A percentile compares a stretch with the other conserved stretches of the same genome.
Evolutionary conservation across 2,797 vertebrate species (phyloP).

Genomic region (Borostomias antarcticus): DNA sequence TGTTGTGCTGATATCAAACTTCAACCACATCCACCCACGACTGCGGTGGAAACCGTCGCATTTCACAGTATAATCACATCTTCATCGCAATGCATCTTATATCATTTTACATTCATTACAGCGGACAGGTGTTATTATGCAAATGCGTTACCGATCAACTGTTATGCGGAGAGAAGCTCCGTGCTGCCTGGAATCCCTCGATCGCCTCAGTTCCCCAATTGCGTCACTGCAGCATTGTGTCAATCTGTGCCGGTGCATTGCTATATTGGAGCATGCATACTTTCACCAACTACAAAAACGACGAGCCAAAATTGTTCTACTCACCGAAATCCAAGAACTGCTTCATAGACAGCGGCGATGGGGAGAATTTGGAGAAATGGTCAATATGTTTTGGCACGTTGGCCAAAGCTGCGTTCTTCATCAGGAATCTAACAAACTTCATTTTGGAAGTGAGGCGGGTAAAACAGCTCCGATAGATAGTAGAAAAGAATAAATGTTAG

Average conservation of each 20-base stretch:
- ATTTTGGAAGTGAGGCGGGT: slow-evolving; percentile 50
- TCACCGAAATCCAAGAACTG: slow-evolving; percentile 86
- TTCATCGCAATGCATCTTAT: too few species aligned
- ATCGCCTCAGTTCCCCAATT: too few species aligned
- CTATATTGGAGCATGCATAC: too few species aligned
- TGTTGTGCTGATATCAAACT: too few species aligned
- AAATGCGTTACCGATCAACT: too few species aligned
- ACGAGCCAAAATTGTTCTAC: slow-evolving; percentile 26
- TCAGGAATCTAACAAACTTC: slow-evolving; percentile 78
- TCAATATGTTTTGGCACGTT: slow-evolving; percentile 76
- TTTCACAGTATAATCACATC: too few species aligned
- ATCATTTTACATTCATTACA: too few species aligned
- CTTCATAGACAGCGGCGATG: slow-evolving; percentile 87
- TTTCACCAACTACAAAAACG: not conserved
- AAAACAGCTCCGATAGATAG: not conserved
- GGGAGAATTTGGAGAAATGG: slow-evolving; percentile 85
- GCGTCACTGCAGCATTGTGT: not conserved
- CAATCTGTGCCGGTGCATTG: not conserved
- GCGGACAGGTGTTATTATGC: too few species aligned
- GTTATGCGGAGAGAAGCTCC: too few species aligned
- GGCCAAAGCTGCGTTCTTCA: slow-evolving; percentile 74
- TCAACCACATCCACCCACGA: not conserved
- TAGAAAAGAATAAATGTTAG: not conserved
- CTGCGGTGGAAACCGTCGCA: too few species aligned
- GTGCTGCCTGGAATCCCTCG: too few species aligned